A percentile compares a stretch with the other conserved stretches of the same genome.
These are phyloP conservation scores for Portunus trituberculatus DNA, from an alignment of 1,140 invertebrate species.

Conservation along the genomic window DNA sequence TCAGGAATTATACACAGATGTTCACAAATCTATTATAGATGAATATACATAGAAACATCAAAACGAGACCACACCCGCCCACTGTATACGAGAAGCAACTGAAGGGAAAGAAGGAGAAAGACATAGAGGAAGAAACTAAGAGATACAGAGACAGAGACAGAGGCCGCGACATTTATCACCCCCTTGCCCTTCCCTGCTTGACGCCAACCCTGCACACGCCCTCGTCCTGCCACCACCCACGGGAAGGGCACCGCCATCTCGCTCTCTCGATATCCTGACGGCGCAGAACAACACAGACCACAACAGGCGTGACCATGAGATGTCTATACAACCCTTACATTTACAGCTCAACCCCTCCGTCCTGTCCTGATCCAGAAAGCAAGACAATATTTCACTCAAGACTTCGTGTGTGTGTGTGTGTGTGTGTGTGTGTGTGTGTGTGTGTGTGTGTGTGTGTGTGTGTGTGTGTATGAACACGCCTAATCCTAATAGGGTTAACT, in stretches of 20 bases:
- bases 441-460: too few relatives aligned
- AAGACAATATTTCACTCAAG: background rate
- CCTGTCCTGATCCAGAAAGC: background rate
- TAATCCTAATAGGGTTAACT: too few relatives aligned
- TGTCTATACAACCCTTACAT: background rate
- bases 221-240: background rate
- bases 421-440: too few relatives aligned
- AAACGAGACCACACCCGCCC: background rate
- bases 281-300: background rate
- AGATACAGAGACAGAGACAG: background rate
- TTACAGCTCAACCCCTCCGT: background rate
- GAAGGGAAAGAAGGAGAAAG: background rate
- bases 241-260: background rate
- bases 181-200: background rate
- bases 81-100: background rate
- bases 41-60: background rate
- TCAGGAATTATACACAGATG: background rate
- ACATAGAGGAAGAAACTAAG: background rate
- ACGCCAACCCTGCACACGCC: background rate
- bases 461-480: too few relatives aligned
- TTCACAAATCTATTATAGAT: background rate
- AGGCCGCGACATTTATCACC: background rate
- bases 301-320: background rate
- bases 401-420: background rate
- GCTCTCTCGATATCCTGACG: background rate